These are phyloP conservation scores for Germaria angustata DNA, from an alignment of 2,888 invertebrate species.

Conservation along the genomic window DNA sequence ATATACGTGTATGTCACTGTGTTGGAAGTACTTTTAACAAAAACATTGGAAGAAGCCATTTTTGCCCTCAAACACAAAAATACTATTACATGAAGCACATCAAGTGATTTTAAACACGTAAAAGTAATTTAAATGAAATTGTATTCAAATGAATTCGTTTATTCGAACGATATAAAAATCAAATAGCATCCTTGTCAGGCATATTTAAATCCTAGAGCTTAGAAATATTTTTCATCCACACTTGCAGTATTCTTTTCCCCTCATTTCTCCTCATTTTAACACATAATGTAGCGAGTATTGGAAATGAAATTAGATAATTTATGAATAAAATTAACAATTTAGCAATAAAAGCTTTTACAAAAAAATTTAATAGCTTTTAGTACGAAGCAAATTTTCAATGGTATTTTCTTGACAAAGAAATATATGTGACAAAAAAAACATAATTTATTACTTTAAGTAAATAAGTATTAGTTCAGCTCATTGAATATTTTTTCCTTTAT, in stretches of 20 bases:
- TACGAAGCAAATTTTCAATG: not conserved
- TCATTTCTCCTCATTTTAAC: too few species aligned
- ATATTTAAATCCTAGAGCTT: slow-evolving; percentile 16
- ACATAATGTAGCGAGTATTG: not conserved
- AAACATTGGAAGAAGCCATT: not conserved
- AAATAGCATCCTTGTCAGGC: not conserved
- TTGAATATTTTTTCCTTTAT: not conserved
- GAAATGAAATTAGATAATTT: slow-evolving; percentile 51
- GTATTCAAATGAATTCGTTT: slow-evolving; percentile 8
- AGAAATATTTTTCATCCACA: not conserved
- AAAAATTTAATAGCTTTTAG: not conserved
- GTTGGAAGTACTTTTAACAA: too few species aligned
- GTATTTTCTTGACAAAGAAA: not conserved
- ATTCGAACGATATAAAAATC: not conserved
- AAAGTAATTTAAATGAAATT: slow-evolving; percentile 45
- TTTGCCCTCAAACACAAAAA: too few species aligned
- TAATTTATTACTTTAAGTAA: not conserved
- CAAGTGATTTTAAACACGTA: slow-evolving; percentile 35
- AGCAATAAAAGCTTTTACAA: slow-evolving; percentile 23
- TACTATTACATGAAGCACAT: too few species aligned
- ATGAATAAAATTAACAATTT: slow-evolving; percentile 60
- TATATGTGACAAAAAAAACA: not conserved
- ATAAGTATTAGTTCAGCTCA: not conserved
- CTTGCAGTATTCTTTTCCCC: not conserved
- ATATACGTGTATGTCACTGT: not conserved